phyloP scores from a whole-genome alignment of 2,797 vertebrate genomes.

The Diceros bicornis region DNA sequence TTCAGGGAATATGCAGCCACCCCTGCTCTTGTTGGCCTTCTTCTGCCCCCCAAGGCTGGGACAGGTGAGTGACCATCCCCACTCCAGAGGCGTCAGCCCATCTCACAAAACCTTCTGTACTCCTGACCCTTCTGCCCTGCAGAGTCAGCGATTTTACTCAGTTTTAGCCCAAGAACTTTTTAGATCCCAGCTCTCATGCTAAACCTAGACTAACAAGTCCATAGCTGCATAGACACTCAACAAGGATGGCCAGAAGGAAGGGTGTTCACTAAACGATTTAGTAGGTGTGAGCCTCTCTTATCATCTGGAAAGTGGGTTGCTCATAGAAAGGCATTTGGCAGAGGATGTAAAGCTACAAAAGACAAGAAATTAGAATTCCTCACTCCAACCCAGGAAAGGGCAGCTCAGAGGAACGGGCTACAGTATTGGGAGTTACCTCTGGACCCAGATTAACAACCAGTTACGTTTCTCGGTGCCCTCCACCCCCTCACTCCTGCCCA shows the following conservation, averaged over 20 bases:
- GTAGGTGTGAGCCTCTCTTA: not conserved
- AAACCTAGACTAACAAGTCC: not conserved
- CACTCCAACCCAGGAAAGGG: not conserved
- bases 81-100: not conserved
- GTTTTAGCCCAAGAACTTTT: not conserved
- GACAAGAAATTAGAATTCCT: not conserved
- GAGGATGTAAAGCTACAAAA: not conserved
- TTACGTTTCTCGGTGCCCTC: not conserved
- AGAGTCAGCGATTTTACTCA: not conserved
- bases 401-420: not conserved
- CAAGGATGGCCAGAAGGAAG: not conserved
- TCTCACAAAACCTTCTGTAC: not conserved
- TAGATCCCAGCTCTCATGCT: not conserved
- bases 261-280: not conserved
- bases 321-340: not conserved
- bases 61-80: slow-evolving; percentile 55
- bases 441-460: not conserved
- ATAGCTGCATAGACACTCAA: not conserved
- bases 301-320: not conserved
- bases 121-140: not conserved
- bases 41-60: not conserved
- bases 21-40: not conserved
- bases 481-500: not conserved
- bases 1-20: not conserved
- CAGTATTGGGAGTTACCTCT: fast-evolving